Evolutionary conservation across 2,797 vertebrate genomes (phyloP).

Genomic region (Parauchenoglanis punctatus): DNA sequence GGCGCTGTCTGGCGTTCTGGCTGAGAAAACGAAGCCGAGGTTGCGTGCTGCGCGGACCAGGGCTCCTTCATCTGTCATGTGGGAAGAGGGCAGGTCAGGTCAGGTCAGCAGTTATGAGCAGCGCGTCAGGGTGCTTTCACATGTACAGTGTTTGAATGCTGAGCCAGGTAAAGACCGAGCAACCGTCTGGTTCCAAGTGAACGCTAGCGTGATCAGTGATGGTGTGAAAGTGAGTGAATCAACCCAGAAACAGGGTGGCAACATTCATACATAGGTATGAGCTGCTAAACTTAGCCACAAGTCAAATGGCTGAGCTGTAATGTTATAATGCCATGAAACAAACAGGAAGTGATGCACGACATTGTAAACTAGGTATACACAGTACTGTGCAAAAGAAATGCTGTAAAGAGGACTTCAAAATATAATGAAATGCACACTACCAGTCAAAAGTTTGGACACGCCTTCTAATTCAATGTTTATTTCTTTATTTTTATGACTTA

Average conservation of each 20-base stretch:
- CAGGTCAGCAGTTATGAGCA: background rate
- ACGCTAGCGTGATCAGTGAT: background rate
- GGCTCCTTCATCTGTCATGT: constrained; percentile 89
- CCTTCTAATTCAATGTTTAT: too few relatives aligned
- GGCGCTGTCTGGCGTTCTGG: constrained; percentile 92
- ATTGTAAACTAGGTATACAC: background rate
- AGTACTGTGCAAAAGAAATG: too few relatives aligned
- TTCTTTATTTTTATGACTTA: too few relatives aligned
- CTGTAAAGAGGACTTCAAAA: too few relatives aligned
- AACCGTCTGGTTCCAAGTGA: background rate
- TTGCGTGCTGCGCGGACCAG: constrained; percentile 90
- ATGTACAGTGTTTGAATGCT: background rate
- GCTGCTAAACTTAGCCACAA: background rate
- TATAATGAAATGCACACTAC: too few relatives aligned
- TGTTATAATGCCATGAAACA: background rate
- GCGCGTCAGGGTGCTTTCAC: background rate
- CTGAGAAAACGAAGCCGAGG: constrained; percentile 92
- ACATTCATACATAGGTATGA: background rate
- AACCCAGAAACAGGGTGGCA: background rate
- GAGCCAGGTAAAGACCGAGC: background rate
- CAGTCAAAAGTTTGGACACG: too few relatives aligned
- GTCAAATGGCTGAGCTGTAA: background rate
- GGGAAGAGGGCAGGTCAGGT: constrained; percentile 19
- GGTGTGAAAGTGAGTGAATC: background rate
- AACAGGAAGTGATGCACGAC: background rate